Evolutionary conservation across 2,113 vertebrate species (phyloP).

Genomic region (Ahaetulla prasina): DNA sequence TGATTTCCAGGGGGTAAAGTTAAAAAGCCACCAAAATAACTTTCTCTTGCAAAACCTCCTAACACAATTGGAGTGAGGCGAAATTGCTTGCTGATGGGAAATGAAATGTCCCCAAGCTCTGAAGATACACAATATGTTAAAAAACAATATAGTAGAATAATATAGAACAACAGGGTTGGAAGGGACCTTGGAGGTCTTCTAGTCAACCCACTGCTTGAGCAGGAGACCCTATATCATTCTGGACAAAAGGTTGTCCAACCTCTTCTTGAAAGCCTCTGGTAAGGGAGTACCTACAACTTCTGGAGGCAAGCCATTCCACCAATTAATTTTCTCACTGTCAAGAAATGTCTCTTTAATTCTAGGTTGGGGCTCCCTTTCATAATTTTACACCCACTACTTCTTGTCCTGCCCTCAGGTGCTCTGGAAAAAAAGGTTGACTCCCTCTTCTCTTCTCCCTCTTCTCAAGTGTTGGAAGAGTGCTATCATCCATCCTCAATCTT

Average conservation of each 20-base stretch:
- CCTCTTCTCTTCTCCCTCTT: background rate
- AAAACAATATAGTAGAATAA: background rate
- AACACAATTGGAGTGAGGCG: background rate
- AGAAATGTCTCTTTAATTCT: background rate
- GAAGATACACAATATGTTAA: background rate
- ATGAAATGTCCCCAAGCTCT: background rate
- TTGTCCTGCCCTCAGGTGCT: background rate
- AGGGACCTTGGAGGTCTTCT: no score
- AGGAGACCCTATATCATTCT: background rate
- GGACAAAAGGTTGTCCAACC: background rate
- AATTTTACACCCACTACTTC: background rate
- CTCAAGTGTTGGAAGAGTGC: background rate
- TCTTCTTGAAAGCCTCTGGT: background rate
- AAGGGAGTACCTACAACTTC: background rate
- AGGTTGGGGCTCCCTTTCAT: background rate
- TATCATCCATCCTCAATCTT: background rate
- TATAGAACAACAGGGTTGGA: background rate
- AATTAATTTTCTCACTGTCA: background rate
- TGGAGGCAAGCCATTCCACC: background rate
- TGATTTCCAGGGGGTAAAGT: background rate
- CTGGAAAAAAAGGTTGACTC: background rate
- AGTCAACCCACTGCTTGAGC: no score
- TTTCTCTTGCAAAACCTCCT: background rate
- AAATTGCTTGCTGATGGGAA: background rate
- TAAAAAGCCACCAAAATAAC: background rate